Evolutionary conservation across 1,140 invertebrate genomes (phyloP), one percentile per base, ranked within the genome.

Genomic region (Drosophila nebulosa): DNA sequence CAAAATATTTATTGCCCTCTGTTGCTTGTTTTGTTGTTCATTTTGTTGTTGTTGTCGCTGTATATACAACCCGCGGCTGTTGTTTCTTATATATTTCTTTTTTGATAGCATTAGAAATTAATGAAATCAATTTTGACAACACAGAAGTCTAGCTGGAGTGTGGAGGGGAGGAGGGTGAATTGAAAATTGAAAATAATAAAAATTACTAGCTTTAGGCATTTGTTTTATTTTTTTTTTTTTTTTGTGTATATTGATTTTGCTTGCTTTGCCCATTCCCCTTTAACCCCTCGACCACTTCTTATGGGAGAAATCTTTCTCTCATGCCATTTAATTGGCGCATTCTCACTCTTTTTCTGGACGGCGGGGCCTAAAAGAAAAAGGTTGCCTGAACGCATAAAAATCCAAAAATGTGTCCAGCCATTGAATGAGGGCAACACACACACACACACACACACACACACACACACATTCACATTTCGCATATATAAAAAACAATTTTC

Each of bases 91-190:
- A 73, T 78, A 76, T 78, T 85, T 60, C 75, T 69, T 83, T 60
- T 78, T 69, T 83, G 78, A 83, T 76, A 65, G 78, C 84, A 86
- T 86, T 88, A 86, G 78, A 88, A 86, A 86, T 86, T 88, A 86
- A 86, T 86, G 83, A 86, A 86, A 86, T 86, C 83, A 88, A 81
- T 86, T 86, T 78, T 64, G 56, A 60, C 42, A 64, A 74, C 63
- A 12, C 16, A 56, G 62, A 53, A 74, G 61, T 27, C n/a, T 32
- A 46, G 39, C 16, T 1, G 5, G 39, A 21, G 39, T n/a, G n/a
- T n/a, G n/a, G 7, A 7, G 6, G 39, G 6, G 39, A 7, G 22
- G 12, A 18, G 42, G 42, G 18, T 60, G 64, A 21, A 18, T 9
- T 35, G 16, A 3, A 55, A 83, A 75, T 83, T 77, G 79, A 53